phyloP scores from a whole-genome alignment of 2,888 invertebrate species.

The Stenodema calcarata region DNA sequence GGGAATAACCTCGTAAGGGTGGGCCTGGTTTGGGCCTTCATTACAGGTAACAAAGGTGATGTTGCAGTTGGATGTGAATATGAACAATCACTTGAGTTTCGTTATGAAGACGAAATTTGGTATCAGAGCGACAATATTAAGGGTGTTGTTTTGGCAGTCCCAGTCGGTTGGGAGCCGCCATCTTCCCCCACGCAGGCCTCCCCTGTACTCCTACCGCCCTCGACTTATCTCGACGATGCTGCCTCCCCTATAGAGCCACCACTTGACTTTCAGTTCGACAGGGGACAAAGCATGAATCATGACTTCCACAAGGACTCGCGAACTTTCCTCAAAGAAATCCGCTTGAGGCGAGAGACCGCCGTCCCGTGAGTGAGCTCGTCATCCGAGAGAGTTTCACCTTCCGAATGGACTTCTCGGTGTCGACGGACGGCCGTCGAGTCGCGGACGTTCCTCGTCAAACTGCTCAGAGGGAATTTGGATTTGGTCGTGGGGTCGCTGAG shows the following conservation, averaged over 20 bases:
- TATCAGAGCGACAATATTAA: too few species aligned
- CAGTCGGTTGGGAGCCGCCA: too few species aligned
- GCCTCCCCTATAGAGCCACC: neutral
- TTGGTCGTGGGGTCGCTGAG: conserved; percentile 68
- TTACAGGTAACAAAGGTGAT: too few species aligned
- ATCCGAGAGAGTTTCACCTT: conserved; percentile 73
- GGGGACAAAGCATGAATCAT: conserved; percentile 61
- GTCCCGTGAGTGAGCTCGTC: conserved; percentile 72
- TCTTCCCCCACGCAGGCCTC: too few species aligned
- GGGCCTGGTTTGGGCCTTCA: too few species aligned
- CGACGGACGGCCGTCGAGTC: conserved; percentile 60
- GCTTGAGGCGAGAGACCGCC: conserved; percentile 78
- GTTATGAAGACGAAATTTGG: too few species aligned
- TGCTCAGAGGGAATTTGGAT: conserved; percentile 57
- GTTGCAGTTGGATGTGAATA: too few species aligned
- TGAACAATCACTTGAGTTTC: too few species aligned
- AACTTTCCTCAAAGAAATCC: conserved; percentile 78
- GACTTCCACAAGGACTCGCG: conserved; percentile 75
- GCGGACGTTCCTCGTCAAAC: conserved; percentile 56
- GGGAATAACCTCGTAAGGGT: too few species aligned
- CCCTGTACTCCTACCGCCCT: too few species aligned
- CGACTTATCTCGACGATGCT: neutral
- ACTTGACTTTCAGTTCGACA: conserved; percentile 16
- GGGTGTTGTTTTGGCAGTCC: too few species aligned
- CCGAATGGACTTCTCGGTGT: conserved; percentile 73